phyloP scores from a whole-genome alignment of 2,888 invertebrate species.

The Leptinotarsa tumamoca region DNA sequence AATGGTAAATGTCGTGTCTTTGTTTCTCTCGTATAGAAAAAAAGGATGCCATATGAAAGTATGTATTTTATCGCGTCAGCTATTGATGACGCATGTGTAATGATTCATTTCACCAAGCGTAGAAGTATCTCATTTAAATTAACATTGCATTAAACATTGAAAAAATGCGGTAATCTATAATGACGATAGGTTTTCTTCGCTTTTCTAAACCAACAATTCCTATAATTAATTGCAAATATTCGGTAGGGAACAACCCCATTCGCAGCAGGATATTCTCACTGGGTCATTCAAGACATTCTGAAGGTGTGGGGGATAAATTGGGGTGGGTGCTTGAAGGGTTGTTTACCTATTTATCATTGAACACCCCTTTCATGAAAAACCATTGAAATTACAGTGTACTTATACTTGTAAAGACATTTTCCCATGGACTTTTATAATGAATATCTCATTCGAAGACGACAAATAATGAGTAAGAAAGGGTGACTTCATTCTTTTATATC shows the following conservation, averaged over 20 bases:
- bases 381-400: background rate
- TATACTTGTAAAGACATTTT: conserved; percentile 23
- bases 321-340: background rate
- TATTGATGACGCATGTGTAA: too few relatives aligned
- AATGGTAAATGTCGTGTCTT: too few relatives aligned
- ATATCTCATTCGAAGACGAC: conserved; percentile 27
- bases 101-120: too few relatives aligned
- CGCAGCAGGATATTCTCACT: background rate
- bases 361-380: background rate
- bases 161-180: too few relatives aligned
- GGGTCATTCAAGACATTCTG: background rate
- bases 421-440: conserved; percentile 34
- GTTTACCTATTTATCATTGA: background rate
- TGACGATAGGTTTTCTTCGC: too few relatives aligned
- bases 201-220: too few relatives aligned
- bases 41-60: too few relatives aligned
- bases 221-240: background rate
- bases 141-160: too few relatives aligned
- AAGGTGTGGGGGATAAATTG: conserved; percentile 5
- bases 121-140: too few relatives aligned
- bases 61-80: too few relatives aligned
- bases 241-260: background rate
- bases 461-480: conserved; percentile 21
- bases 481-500: background rate
- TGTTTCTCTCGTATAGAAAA: too few relatives aligned